Conservation (phyloP, 2,888 invertebrate genomes). For the Corbicula japonica region DNA sequence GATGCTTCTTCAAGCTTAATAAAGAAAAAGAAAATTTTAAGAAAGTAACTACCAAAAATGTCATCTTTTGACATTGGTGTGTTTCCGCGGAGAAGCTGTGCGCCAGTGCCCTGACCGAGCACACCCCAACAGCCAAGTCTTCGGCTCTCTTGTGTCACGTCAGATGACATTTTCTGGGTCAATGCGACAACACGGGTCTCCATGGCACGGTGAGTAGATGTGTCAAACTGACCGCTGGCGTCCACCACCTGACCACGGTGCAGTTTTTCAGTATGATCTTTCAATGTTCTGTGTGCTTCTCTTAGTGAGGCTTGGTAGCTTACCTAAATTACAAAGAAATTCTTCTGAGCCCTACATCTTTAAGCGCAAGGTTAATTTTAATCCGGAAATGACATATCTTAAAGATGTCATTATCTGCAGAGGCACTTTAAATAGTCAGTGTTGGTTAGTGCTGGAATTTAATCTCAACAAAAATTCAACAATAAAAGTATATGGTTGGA, state of each 20-base stretch:
- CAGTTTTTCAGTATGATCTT: constrained; percentile 80
- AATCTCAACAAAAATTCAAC: too few species aligned
- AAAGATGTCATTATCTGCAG: too few species aligned
- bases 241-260: constrained; percentile 74
- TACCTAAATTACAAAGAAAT: constrained; percentile 80
- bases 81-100: constrained; percentile 75
- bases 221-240: constrained; percentile 78
- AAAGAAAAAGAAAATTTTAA: too few species aligned
- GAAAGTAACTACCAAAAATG: constrained; percentile 79
- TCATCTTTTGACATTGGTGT: constrained; percentile 73
- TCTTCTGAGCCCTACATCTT: too few species aligned
- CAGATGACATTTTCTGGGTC: constrained; percentile 79
- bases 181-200: constrained; percentile 76
- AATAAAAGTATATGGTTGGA: too few species aligned
- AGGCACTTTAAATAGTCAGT: too few species aligned
- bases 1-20: too few species aligned
- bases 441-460: too few species aligned
- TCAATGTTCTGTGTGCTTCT: constrained; percentile 78
- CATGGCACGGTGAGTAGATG: constrained; percentile 72
- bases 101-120: constrained; percentile 81
- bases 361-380: too few species aligned
- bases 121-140: constrained; percentile 84
- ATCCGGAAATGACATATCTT: too few species aligned
- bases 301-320: constrained; percentile 78
- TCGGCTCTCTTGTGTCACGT: constrained; percentile 78